A percentile compares a stretch with the other conserved stretches of the same genome.
phyloP scores from a whole-genome alignment of 2,797 vertebrate species.

The Hapalemur alaotrensis region DNA sequence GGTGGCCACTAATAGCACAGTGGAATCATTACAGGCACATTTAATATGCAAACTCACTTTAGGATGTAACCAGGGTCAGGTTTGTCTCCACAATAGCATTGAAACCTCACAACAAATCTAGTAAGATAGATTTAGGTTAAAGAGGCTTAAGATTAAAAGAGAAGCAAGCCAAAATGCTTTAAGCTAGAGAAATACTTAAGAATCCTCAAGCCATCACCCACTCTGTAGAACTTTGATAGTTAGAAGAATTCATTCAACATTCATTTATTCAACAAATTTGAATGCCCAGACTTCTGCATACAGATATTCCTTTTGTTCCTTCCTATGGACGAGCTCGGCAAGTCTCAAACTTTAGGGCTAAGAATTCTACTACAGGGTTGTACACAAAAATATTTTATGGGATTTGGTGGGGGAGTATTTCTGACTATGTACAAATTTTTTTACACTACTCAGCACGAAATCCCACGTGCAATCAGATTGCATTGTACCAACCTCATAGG shows the following conservation, averaged over 20 bases:
- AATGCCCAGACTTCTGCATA: not conserved
- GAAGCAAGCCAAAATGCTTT: not conserved
- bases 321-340: not conserved
- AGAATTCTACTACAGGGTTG: not conserved
- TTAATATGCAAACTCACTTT: not conserved
- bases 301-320: not conserved
- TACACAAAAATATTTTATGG: not conserved
- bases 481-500: not conserved
- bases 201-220: not conserved
- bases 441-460: not conserved
- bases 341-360: not conserved
- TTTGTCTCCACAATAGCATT: not conserved
- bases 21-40: not conserved
- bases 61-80: not conserved
- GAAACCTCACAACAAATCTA: constrained; percentile 9
- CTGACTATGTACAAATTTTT: not conserved
- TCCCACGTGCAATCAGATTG: not conserved
- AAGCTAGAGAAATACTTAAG: constrained; percentile 10
- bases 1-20: not conserved
- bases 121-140: not conserved
- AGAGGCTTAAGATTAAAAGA: constrained; percentile 50
- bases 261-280: constrained; percentile 32
- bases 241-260: constrained; percentile 17
- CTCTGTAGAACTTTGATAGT: not conserved
- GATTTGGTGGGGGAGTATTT: not conserved